A percentile compares a stretch with the other conserved stretches of the same genome.
Evolutionary conservation across 2,888 invertebrate species (phyloP).

Genomic region (Noctua janthe): DNA sequence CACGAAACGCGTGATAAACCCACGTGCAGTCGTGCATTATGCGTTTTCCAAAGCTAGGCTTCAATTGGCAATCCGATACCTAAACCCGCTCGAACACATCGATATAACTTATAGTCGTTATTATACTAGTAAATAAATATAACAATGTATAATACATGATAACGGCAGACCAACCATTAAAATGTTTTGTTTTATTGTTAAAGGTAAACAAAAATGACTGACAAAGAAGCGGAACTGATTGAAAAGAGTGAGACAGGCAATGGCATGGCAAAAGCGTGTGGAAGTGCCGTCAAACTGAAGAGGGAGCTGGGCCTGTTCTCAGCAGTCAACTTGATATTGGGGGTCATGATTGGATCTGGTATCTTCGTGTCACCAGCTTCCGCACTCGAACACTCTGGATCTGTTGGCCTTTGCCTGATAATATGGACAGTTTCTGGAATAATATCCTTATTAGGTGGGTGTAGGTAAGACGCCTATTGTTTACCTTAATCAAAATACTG

Average conservation of each 20-base stretch:
- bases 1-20: neutral
- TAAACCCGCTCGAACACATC: slow-evolving; percentile 13
- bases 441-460: slow-evolving; percentile 94
- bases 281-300: slow-evolving; percentile 91
- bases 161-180: slow-evolving; percentile 10
- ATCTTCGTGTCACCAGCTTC: slow-evolving; percentile 96
- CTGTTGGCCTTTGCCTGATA: slow-evolving; percentile 94
- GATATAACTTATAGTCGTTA: slow-evolving; percentile 6
- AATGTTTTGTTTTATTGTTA: slow-evolving; percentile 65
- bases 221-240: slow-evolving; percentile 71
- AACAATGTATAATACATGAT: slow-evolving; percentile 31
- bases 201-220: slow-evolving; percentile 75
- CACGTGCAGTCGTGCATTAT: neutral
- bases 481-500: neutral
- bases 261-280: slow-evolving; percentile 69
- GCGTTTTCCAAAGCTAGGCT: slow-evolving; percentile 5
- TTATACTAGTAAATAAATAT: slow-evolving; percentile 26
- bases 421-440: slow-evolving; percentile 95
- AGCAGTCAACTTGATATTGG: slow-evolving; percentile 95
- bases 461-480: slow-evolving; percentile 80
- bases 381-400: slow-evolving; percentile 94
- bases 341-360: slow-evolving; percentile 97
- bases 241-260: slow-evolving; percentile 73
- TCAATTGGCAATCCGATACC: slow-evolving; percentile 26
- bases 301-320: slow-evolving; percentile 95